These are phyloP conservation scores for Oreocharis arfaki DNA, from an alignment of 2,113 vertebrate species.

Conservation along the genomic window DNA sequence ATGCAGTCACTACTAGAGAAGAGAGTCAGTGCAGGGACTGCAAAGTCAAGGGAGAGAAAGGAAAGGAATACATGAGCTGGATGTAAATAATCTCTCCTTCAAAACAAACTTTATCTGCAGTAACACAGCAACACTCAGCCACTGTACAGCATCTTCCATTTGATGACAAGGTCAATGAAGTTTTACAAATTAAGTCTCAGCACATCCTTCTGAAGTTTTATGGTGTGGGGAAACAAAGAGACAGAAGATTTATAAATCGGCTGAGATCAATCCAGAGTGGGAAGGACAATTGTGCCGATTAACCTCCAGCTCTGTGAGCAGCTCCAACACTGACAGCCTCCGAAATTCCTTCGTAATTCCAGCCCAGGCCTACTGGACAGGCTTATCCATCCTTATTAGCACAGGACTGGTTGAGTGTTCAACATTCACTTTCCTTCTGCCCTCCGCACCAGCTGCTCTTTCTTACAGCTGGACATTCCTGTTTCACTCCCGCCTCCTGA, in stretches of 20 bases:
- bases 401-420: neutral
- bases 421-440: neutral
- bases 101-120: neutral
- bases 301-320: neutral
- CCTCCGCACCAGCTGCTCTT: neutral
- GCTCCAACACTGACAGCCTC: neutral
- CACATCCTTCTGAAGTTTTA: neutral
- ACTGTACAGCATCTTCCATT: neutral
- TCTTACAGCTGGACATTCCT: neutral
- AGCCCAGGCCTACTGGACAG: neutral
- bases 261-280: neutral
- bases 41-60: neutral
- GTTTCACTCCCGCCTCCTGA: neutral
- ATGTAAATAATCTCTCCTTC: neutral
- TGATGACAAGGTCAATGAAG: neutral
- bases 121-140: neutral
- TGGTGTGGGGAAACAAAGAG: neutral
- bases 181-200: neutral
- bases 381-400: neutral
- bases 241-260: neutral
- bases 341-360: neutral
- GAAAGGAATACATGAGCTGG: neutral
- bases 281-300: neutral
- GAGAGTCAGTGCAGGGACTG: neutral
- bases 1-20: accelerated